Evolutionary conservation across 2,888 invertebrate genomes (phyloP), one percentile per base, ranked within the genome.

Genomic region (Idaea biselata): DNA sequence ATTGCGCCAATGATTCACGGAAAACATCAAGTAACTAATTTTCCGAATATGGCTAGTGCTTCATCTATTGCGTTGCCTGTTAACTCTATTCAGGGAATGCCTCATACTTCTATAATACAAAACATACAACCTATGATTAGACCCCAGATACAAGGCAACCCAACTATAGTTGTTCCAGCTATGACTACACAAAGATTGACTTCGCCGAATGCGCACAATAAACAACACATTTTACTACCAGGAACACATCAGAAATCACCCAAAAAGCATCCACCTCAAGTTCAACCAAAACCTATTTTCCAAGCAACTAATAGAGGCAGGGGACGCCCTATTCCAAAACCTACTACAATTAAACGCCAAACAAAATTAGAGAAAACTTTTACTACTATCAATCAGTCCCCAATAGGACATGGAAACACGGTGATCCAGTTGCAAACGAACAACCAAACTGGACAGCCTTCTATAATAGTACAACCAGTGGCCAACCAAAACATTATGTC

Each of bases 381-480:
- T 67, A 89, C 91, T 2, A 83, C 91, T 4, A 91, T 91, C 18
- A 92, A 92, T 73, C 93, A 91, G 69, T 81, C 87, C n/a, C 86
- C 85, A 8, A 70, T 92, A 55, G 91, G 91, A 16, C 81, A 82
- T 18, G 92, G 88, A 16, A 88, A 93, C 63, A 93, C 94, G 32
- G 93, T 94, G 1, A 93, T 94, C 68, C 94, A 94, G 69, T 75
- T 94, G 62, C 94, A 94, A 80, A 93, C 94, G 58, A 92, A 93
- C 63, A 93, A 89, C 63, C 90, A 93, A 70, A 87, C 93, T 55
- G 90, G 91, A 1, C 93, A 94, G 70, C 95, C 95, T 0, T 94
- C 95, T 0, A 94, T 96, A 18, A 95, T 96, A 70, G 93, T 96
- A 1, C 96, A 96, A 78, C 95, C 95, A 75, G 91, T 95, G 11